Evolutionary conservation across 2,888 invertebrate genomes (phyloP).

Genomic region (Leptinotarsa peninsularis): DNA sequence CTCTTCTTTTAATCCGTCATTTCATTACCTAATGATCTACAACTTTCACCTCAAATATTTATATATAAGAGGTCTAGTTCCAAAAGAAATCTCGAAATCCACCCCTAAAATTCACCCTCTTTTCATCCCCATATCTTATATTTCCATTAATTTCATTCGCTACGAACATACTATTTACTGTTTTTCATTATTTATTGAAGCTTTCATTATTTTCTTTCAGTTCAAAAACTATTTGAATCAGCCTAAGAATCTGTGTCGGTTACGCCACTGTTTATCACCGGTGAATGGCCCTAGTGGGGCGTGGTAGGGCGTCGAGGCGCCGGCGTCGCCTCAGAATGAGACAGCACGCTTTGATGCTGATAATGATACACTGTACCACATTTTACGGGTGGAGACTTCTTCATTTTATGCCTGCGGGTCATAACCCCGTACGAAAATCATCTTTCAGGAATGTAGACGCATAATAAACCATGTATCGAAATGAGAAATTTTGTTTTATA

Average conservation of each 20-base stretch:
- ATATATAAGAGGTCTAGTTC: no score
- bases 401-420: constrained; percentile 18
- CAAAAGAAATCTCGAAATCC: no score
- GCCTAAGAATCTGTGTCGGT: not conserved
- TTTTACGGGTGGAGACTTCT: constrained; percentile 27
- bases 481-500: constrained; percentile 6
- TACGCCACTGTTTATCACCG: not conserved
- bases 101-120: no score
- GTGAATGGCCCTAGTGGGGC: constrained; percentile 18
- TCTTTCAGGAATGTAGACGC: constrained; percentile 18
- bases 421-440: constrained; percentile 15
- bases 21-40: no score
- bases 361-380: constrained; percentile 26
- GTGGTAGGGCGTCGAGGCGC: constrained; percentile 10
- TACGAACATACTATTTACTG: no score
- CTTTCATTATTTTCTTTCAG: no score
- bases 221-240: no score
- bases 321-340: constrained; percentile 9
- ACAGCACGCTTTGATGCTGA: constrained; percentile 21
- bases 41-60: no score
- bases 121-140: no score
- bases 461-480: constrained; percentile 14
- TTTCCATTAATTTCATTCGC: no score
- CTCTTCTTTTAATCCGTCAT: no score
- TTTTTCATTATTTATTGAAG: no score